phyloP scores from a whole-genome alignment of 2,113 vertebrate genomes.

The Microtus pennsylvanicus region DNA sequence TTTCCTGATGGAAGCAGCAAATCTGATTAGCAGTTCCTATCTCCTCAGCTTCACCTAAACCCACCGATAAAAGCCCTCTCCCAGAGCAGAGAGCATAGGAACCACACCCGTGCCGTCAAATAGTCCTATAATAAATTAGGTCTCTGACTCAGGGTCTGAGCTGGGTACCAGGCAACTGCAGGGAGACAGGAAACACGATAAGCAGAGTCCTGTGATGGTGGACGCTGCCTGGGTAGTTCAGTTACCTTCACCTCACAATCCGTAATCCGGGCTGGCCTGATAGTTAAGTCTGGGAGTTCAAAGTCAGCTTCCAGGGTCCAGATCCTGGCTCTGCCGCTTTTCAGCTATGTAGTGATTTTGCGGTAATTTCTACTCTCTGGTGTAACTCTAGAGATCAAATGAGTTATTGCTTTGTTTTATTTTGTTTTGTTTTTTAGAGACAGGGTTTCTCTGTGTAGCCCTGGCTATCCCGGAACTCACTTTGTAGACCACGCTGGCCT shows the following conservation, averaged over 20 bases:
- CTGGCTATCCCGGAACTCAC: neutral
- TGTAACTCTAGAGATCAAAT: neutral
- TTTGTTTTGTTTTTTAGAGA: neutral
- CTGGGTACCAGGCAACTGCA: neutral
- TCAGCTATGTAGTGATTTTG: neutral
- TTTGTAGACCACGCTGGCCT: neutral
- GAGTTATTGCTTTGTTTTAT: neutral
- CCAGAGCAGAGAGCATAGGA: neutral
- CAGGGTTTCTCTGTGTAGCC: neutral
- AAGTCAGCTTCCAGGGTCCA: constrained; percentile 17
- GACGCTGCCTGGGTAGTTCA: neutral
- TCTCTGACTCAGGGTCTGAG: neutral
- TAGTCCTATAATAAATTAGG: constrained; percentile 30
- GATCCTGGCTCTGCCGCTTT: constrained; percentile 30
- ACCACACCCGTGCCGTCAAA: neutral
- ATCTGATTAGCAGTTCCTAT: constrained; percentile 40
- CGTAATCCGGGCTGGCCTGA: neutral
- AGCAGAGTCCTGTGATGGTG: neutral
- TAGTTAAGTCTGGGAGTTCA: neutral
- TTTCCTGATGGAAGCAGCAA: constrained; percentile 3
- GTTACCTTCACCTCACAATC: neutral
- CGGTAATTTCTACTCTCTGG: neutral
- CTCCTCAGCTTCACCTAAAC: constrained; percentile 59
- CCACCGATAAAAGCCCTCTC: constrained; percentile 12
- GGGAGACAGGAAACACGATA: neutral